Base-by-base conservation (phyloP, 2,888 invertebrate species). In the Brachypterus glaber region DNA sequence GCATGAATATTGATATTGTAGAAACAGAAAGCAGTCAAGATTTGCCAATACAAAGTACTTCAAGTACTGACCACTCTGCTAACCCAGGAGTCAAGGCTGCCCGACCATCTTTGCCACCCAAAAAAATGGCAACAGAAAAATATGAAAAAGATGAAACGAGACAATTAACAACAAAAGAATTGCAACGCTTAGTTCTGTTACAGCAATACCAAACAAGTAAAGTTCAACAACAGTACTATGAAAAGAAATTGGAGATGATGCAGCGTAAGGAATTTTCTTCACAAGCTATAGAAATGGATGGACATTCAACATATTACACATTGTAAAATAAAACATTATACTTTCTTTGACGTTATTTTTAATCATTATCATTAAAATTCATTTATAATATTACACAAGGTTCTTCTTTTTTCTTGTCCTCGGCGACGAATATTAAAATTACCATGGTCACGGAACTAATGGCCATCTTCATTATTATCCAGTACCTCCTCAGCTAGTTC, bases 111-210 rank as follows among this genome's bases (percentile, higher is more conserved):
- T 29, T 30, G 30, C 31, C 15, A 35, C 31, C 29, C 29, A 35
- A 4, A 30, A 35, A 14, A 30, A 35, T 29, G 35, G 30, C 5
- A 35, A 4, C n/a, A n/a, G n/a, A n/a, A n/a, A n/a, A n/a, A n/a
- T n/a, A n/a, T n/a, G n/a, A n/a, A n/a, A n/a, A n/a, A 33, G 29
- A 33, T 31, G n/a, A 31, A 33, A 33, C 30, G n/a, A 35, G 29
- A 13, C 14, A n/a, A 35, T 17, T 35, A 12, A 35, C 12, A 9
- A 35, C 27, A 26, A 35, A 35, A 33, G 5, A 33, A 17, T 7
- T 35, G 8, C 35, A 31, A 32, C 32, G 32, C 17, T 32, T n/a
- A n/a, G n/a, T n/a, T n/a, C n/a, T n/a, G n/a, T n/a, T n/a, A 32
- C 8, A 32, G 32, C 32, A 32, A 17, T 32, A 17, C 17, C 32